phyloP scores from a whole-genome alignment of 2,888 invertebrate genomes.

The Xestia xanthographa region DNA sequence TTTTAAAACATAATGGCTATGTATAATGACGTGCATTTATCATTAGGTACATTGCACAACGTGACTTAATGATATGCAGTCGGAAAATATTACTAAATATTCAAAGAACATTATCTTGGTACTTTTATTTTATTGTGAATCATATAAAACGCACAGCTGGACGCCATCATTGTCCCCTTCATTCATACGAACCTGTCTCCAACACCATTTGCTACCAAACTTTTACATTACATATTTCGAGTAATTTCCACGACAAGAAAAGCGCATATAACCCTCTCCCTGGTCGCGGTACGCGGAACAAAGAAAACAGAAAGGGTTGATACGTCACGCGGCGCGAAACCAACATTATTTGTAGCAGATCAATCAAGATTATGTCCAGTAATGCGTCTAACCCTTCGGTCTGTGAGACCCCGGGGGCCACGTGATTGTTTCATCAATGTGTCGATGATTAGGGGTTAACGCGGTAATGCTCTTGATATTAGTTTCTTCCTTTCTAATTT shows the following conservation, averaged over 20 bases:
- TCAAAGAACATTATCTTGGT: constrained; percentile 46
- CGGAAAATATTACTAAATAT: constrained; percentile 51
- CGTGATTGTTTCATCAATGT: constrained; percentile 85
- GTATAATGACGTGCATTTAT: constrained; percentile 54
- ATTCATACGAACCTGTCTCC: constrained; percentile 23
- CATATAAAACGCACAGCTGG: constrained; percentile 45
- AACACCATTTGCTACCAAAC: constrained; percentile 2
- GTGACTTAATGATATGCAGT: constrained; percentile 55
- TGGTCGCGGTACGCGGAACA: constrained; percentile 62
- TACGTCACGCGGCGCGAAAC: constrained; percentile 75
- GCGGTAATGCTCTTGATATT: constrained; percentile 73
- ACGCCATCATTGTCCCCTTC: constrained; percentile 17
- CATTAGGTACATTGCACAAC: constrained; percentile 35
- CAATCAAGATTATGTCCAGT: constrained; percentile 89
- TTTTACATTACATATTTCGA: constrained; percentile 14
- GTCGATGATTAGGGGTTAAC: constrained; percentile 85
- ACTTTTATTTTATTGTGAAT: constrained; percentile 39
- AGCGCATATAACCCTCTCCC: constrained; percentile 75
- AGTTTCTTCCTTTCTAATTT: constrained; percentile 70
- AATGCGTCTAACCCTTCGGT: constrained; percentile 84
- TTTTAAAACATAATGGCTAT: constrained; percentile 47
- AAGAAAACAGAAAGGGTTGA: constrained; percentile 72
- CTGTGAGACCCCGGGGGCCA: constrained; percentile 68
- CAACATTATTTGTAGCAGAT: constrained; percentile 88
- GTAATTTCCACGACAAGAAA: constrained; percentile 66